Percentiles rank a stretch among this genome's conserved stretches.
Conservation (phyloP, 2,888 invertebrate species). For the Rhyacophila evoluta region DNA sequence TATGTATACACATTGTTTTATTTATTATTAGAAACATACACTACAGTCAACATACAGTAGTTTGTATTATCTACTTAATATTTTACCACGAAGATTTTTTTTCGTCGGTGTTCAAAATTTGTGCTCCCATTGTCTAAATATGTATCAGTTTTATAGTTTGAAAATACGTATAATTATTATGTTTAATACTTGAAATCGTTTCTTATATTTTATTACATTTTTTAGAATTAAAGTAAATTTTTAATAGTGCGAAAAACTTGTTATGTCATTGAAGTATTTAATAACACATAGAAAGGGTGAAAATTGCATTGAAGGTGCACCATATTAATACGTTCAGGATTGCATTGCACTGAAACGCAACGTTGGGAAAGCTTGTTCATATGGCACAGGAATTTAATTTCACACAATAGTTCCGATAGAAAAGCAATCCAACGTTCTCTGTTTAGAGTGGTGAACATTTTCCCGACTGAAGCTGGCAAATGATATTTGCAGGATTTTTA, state of each 20-base stretch:
- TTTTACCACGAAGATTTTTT: too few species aligned
- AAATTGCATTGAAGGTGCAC: neutral
- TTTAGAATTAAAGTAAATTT: neutral
- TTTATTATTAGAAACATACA: too few species aligned
- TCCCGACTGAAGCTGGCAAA: neutral
- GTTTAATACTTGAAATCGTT: too few species aligned
- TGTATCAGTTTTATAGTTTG: too few species aligned
- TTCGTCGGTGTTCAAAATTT: too few species aligned
- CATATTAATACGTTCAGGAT: conserved; percentile 19
- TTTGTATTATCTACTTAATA: too few species aligned
- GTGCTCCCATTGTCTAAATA: too few species aligned
- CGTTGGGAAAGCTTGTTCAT: conserved; percentile 3
- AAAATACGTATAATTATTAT: too few species aligned
- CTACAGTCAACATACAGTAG: too few species aligned
- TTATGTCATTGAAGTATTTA: conserved; percentile 19
- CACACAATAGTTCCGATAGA: conserved; percentile 23
- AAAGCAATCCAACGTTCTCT: neutral
- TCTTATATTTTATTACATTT: too few species aligned
- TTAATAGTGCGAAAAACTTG: neutral
- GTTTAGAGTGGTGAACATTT: neutral
- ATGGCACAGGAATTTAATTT: conserved; percentile 30
- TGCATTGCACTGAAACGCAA: neutral
- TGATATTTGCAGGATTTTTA: too few species aligned
- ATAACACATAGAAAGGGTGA: neutral
- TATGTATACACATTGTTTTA: too few species aligned